phyloP scores from a whole-genome alignment of 2,797 vertebrate species.

The Spondyliosoma cantharus region DNA sequence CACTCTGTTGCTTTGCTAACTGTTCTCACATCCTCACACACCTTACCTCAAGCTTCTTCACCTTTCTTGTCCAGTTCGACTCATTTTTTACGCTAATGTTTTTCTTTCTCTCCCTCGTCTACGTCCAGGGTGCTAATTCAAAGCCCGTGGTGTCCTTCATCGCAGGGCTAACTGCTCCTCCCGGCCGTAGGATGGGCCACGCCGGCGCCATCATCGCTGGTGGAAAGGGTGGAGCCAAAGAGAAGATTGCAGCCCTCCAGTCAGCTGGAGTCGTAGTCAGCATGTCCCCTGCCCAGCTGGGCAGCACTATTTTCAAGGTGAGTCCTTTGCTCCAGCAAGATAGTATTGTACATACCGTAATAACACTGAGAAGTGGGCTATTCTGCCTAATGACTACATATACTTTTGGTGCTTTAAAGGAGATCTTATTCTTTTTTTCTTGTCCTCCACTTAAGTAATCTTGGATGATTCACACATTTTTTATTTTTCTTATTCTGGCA shows the following conservation, averaged over 20 bases:
- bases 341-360: neutral
- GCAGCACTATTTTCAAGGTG: constrained; percentile 98
- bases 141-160: constrained; percentile 99
- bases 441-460: no score
- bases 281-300: constrained; percentile 98
- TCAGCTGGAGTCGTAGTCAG: constrained; percentile 93
- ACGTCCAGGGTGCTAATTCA: constrained; percentile 88
- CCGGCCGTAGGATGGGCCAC: constrained; percentile 96
- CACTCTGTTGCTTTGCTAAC: constrained; percentile 19
- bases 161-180: constrained; percentile 96
- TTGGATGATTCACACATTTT: no score
- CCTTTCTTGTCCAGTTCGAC: constrained; percentile 2
- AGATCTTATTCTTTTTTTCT: neutral
- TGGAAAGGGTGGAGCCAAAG: constrained; percentile 97
- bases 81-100: constrained; percentile 17
- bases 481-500: no score
- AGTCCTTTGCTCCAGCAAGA: constrained; percentile 50
- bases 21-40: constrained; percentile 9
- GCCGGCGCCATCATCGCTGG: constrained; percentile 98
- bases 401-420: neutral
- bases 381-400: neutral
- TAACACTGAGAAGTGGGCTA: neutral
- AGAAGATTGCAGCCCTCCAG: constrained; percentile 99
- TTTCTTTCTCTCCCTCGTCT: constrained; percentile 3
- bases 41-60: constrained; percentile 14